Conservation (phyloP, 2,888 invertebrate genomes). For the Plebejus anna region DNA sequence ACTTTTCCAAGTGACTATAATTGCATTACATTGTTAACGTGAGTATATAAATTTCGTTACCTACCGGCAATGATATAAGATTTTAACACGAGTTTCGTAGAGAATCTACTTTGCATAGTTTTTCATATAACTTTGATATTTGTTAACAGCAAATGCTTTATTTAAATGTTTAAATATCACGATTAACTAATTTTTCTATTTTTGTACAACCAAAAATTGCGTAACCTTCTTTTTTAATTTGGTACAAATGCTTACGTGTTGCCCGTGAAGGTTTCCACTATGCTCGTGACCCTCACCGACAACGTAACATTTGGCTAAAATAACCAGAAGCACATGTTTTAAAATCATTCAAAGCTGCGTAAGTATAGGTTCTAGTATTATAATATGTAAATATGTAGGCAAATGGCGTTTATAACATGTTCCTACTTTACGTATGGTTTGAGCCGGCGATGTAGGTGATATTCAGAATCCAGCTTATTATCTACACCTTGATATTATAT, state of each 20-base stretch:
- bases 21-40: conserved; percentile 15
- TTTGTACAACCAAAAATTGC: conserved; percentile 67
- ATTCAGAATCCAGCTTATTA: neutral
- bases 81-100: conserved; percentile 21
- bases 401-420: neutral
- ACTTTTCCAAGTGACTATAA: conserved; percentile 23
- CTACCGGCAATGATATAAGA: conserved; percentile 15
- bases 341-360: conserved; percentile 44
- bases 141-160: neutral
- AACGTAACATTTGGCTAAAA: conserved; percentile 47
- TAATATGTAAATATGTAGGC: neutral
- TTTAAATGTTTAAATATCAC: neutral
- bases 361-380: neutral
- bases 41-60: conserved; percentile 17
- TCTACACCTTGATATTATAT: neutral
- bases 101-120: neutral
- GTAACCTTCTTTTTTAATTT: conserved; percentile 74
- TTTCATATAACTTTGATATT: neutral
- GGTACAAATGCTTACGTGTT: conserved; percentile 76
- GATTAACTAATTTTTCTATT: conserved; percentile 30
- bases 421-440: conserved; percentile 40
- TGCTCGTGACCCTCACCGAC: conserved; percentile 69
- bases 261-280: conserved; percentile 70
- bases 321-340: conserved; percentile 52
- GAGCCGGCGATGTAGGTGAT: conserved; percentile 36